Base-by-base conservation (phyloP, 1,140 invertebrate genomes). In the Microplitis demolitor region DNA sequence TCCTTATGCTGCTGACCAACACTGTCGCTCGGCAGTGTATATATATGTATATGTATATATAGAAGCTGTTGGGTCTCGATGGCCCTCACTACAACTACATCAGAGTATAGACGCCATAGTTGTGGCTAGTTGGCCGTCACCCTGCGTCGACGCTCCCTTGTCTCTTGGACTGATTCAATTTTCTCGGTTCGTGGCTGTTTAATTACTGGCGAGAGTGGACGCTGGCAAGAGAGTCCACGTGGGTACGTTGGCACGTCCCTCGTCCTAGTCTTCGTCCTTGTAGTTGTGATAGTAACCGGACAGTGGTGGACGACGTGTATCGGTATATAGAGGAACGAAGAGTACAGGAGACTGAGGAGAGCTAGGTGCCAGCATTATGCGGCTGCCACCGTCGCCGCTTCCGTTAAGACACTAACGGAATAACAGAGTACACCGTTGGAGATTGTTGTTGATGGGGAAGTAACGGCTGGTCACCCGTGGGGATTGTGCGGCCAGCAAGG, bases 91-190 rank as follows among this genome's bases (percentile, higher is more conserved):
- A 60, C 24, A 33, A 39, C 24, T 24, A 24, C 39, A 45, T 45
- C 39, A 45, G 39, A 45, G 45, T 56, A 83, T 82, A 79, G 81
- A 85, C 76, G 79, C 82, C 79, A 83, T 85, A 85, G 83, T 84
- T 87, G 85, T 79, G 85, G 86, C 82, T 81, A 82, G 85, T 85
- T 84, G 84, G 83, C 83, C 85, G 85, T 87, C 86, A 86, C 82
- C 82, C 84, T 85, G 83, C 79, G 83, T 87, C 83, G 76, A 84
- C 80, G 83, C 75, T 84, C 81, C 85, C 85, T 87, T 84, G 84
- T 87, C 85, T 87, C 83, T 85, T 84, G 76, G 83, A 86, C 84
- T 85, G 85, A 87, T 87, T 87, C 86, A 87, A 87, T 87, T 87
- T 87, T 82, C 83, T 79, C 80, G 77, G 79, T 80, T 84, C 84